These are phyloP conservation scores for Phyllostomus discolor DNA, from an alignment of 2,113 vertebrate species.

Conservation along the genomic window DNA sequence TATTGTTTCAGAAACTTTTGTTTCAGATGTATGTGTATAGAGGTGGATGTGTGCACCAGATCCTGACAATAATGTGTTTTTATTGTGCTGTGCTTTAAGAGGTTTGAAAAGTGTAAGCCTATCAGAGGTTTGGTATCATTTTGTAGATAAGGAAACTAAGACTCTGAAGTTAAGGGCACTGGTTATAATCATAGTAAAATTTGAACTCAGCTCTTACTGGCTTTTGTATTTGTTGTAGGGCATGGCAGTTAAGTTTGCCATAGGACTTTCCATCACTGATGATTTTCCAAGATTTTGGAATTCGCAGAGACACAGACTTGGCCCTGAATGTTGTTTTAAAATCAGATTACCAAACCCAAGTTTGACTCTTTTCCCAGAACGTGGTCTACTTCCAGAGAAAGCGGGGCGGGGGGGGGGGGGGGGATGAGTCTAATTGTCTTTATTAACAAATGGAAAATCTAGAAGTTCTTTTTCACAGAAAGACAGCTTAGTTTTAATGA, in stretches of 20 bases:
- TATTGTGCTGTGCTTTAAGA: background rate
- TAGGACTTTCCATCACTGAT: background rate
- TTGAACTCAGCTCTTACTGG: background rate
- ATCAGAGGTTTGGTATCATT: background rate
- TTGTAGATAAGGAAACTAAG: background rate
- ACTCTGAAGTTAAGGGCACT: background rate
- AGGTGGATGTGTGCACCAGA: background rate
- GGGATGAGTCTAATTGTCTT: background rate
- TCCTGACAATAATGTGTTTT: background rate
- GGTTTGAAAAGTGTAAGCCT: background rate
- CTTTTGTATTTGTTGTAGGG: background rate
- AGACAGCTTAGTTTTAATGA: background rate
- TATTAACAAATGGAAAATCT: background rate
- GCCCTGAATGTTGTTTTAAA: background rate
- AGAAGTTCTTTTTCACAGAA: background rate
- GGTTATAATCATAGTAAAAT: background rate
- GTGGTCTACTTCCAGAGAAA: background rate
- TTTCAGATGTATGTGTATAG: background rate
- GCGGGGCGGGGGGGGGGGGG: background rate
- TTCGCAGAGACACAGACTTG: background rate
- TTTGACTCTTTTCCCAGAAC: background rate
- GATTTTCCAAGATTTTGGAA: background rate
- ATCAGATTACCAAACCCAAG: background rate
- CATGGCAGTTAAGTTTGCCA: background rate
- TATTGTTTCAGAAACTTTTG: background rate